Evolutionary conservation across 2,113 vertebrate genomes (phyloP).

Genomic region (Cygnus buccinator): DNA sequence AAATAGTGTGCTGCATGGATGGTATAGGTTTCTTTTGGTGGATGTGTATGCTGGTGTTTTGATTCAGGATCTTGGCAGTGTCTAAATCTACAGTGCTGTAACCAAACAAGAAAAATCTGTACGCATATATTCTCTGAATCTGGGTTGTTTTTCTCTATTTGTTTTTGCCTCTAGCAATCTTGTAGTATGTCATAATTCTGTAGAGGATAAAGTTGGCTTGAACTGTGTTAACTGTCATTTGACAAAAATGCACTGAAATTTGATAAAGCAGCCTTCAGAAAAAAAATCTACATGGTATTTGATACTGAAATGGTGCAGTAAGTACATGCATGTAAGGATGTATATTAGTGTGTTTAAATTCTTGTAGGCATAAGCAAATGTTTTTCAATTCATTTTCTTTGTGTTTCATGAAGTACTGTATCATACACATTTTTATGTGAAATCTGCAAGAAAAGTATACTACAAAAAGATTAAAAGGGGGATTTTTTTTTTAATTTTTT

Average conservation of each 20-base stretch:
- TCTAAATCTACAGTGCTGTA: background rate
- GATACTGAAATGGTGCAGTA: background rate
- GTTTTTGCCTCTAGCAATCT: background rate
- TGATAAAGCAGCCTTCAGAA: background rate
- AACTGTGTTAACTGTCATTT: conserved; percentile 4
- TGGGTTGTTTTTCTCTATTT: background rate
- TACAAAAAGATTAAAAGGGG: background rate
- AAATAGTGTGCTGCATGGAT: background rate
- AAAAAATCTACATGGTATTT: background rate
- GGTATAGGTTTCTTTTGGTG: background rate
- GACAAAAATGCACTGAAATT: conserved; percentile 29
- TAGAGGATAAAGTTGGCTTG: conserved; percentile 15
- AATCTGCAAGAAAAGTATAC: background rate
- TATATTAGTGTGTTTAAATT: background rate
- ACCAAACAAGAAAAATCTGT: background rate
- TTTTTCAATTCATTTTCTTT: background rate
- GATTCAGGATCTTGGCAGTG: background rate
- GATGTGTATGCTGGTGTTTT: background rate
- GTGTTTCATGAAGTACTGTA: background rate
- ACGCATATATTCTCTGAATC: background rate
- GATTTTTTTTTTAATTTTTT: background rate
- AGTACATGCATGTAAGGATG: background rate
- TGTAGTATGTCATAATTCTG: background rate
- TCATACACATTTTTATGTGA: background rate
- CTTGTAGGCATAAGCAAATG: background rate